Percentiles rank a stretch among this genome's conserved stretches.
These are phyloP conservation scores for Baccha elongata DNA, from an alignment of 2,888 invertebrate genomes.

Conservation along the genomic window DNA sequence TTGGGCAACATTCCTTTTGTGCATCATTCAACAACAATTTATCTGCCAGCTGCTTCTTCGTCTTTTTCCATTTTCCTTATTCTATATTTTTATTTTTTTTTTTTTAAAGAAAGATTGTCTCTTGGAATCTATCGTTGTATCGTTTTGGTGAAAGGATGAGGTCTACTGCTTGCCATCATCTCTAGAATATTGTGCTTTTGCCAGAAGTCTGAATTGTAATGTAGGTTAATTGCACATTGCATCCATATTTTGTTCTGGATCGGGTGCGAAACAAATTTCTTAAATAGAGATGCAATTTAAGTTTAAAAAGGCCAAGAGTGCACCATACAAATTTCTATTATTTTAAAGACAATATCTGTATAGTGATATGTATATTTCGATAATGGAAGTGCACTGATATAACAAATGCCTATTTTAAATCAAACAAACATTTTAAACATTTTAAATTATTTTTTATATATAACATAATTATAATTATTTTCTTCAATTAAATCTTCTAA, in stretches of 20 bases:
- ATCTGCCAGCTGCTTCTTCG: constrained; percentile 38
- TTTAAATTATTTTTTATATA: no score
- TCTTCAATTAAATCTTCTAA: no score
- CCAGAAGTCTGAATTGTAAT: constrained; percentile 51
- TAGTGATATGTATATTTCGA: no score
- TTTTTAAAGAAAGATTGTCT: constrained; percentile 7
- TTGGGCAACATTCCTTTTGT: constrained; percentile 30
- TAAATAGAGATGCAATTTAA: constrained; percentile 1
- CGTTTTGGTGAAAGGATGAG: not conserved
- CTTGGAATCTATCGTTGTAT: not conserved
- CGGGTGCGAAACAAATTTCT: not conserved
- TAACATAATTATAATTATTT: no score
- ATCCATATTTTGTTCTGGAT: constrained; percentile 9
- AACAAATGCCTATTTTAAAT: no score
- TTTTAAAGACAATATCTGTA: no score
- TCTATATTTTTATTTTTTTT: not conserved
- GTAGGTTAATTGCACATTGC: constrained; percentile 58
- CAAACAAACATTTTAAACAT: no score
- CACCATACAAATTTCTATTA: no score
- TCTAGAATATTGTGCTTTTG: constrained; percentile 52
- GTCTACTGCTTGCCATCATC: constrained; percentile 27
- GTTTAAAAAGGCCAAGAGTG: not conserved
- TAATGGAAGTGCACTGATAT: no score
- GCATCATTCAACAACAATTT: constrained; percentile 44
- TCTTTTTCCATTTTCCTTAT: not conserved